phyloP scores from a whole-genome alignment of 2,113 vertebrate species.

The Thinocorus orbignyianus region DNA sequence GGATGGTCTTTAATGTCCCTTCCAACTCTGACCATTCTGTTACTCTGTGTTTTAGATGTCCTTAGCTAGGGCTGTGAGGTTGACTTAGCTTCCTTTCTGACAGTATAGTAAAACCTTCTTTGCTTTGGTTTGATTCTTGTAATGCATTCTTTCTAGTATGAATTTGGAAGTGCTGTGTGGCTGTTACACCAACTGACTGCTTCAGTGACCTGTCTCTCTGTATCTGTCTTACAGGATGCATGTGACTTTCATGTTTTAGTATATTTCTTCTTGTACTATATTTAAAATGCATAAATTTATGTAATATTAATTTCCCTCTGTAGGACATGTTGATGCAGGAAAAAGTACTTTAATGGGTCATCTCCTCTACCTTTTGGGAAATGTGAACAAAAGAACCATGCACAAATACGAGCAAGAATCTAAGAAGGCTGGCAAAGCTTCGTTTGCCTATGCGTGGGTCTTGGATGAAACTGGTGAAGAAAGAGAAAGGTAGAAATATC shows the following conservation, averaged over 20 bases:
- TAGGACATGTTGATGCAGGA: slow-evolving; percentile 97
- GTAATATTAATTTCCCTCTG: neutral
- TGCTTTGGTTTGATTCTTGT: neutral
- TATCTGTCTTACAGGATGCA: neutral
- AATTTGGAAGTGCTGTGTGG: neutral
- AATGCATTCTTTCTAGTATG: neutral
- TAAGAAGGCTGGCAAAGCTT: slow-evolving; percentile 98
- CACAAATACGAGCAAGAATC: slow-evolving; percentile 98
- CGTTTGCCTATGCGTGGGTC: slow-evolving; percentile 97
- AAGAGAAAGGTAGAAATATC: slow-evolving; percentile 86
- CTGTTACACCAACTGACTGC: neutral
- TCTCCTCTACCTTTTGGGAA: slow-evolving; percentile 92
- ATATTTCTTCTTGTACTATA: neutral
- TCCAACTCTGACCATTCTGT: too few relatives aligned
- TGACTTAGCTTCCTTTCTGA: neutral
- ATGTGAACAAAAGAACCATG: slow-evolving; percentile 98
- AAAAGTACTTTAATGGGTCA: slow-evolving; percentile 99
- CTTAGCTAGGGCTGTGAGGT: neutral
- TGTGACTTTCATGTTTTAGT: neutral
- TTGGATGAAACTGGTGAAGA: slow-evolving; percentile 99
- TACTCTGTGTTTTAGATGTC: neutral
- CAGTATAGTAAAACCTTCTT: neutral
- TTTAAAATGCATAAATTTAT: neutral
- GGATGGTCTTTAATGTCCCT: too few relatives aligned
- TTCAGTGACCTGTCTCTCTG: neutral